These are phyloP conservation scores for Archips crataeganus DNA, from an alignment of 2,888 invertebrate genomes.

Conservation along the genomic window DNA sequence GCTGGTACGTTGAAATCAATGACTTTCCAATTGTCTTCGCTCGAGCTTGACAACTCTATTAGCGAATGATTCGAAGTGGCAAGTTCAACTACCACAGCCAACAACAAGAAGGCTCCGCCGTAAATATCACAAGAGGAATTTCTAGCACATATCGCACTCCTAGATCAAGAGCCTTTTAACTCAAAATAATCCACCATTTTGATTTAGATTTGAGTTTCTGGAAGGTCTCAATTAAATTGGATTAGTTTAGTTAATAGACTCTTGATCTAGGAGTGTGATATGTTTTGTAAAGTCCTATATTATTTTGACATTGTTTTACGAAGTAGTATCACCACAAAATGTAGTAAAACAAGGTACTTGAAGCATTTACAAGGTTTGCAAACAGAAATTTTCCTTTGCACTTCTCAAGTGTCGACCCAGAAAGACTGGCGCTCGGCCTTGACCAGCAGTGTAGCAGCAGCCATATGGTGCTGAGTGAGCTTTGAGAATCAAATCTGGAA, in stretches of 20 bases:
- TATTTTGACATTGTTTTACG: constrained; percentile 10
- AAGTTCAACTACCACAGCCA: constrained; percentile 1
- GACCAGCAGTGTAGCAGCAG: constrained; percentile 60
- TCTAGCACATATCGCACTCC: background rate
- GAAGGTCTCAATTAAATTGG: too few relatives aligned
- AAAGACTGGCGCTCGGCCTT: constrained; percentile 61
- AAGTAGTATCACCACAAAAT: constrained; percentile 4
- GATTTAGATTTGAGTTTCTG: too few relatives aligned
- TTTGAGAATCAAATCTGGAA: constrained; percentile 56
- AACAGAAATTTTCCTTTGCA: constrained; percentile 59
- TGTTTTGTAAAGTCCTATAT: background rate
- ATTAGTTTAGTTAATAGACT: too few relatives aligned
- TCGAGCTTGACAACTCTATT: constrained; percentile 49
- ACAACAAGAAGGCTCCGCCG: background rate
- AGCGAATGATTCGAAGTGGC: constrained; percentile 17
- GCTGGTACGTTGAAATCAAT: constrained; percentile 65
- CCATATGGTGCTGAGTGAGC: constrained; percentile 65
- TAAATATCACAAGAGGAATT: background rate
- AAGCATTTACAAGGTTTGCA: constrained; percentile 19
- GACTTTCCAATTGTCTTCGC: constrained; percentile 61
- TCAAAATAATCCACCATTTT: too few relatives aligned
- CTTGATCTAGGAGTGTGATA: too few relatives aligned
- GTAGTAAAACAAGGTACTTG: constrained; percentile 22
- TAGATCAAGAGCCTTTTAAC: too few relatives aligned
- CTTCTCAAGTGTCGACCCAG: constrained; percentile 56